Conservation (phyloP, 1,140 invertebrate species). For the Popillia japonica region DNA sequence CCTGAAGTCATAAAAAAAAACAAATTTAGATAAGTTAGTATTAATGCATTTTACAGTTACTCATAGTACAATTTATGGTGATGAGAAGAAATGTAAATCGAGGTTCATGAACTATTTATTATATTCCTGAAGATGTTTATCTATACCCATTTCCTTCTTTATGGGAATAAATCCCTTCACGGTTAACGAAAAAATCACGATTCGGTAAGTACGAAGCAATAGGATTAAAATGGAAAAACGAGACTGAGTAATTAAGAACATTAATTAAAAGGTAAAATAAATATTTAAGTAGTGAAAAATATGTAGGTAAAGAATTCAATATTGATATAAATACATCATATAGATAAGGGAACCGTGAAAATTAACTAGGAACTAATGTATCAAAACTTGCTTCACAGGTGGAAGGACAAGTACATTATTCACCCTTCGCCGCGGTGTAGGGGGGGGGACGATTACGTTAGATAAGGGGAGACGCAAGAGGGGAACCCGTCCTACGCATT, state of each 20-base stretch:
- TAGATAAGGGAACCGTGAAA: neutral
- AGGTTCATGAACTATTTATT: conserved; percentile 37
- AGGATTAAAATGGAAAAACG: conserved; percentile 12
- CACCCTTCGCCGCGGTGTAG: conserved; percentile 25
- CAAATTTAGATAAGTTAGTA: neutral
- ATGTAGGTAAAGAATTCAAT: conserved; percentile 13
- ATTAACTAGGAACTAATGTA: conserved; percentile 18
- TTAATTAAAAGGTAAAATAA: neutral
- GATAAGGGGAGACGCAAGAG: conserved; percentile 13
- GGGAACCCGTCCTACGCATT: conserved; percentile 21
- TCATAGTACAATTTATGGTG: conserved; percentile 12
- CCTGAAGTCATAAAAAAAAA: neutral
- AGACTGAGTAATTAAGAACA: no score
- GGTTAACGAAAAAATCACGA: conserved; percentile 6
- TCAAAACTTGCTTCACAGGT: conserved; percentile 35
- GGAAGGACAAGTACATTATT: conserved; percentile 34
- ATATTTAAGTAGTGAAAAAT: neutral
- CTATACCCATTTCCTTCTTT: conserved; percentile 10
- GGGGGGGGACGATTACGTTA: conserved; percentile 19
- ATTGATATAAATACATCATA: conserved; percentile 21
- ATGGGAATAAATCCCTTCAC: conserved; percentile 19
- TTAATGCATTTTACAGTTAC: conserved; percentile 24
- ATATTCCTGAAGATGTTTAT: neutral
- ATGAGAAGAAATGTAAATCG: conserved; percentile 19
- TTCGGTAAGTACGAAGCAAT: neutral